Evolutionary conservation across 2,888 invertebrate species (phyloP).

Genomic region (Epirrita christyi): DNA sequence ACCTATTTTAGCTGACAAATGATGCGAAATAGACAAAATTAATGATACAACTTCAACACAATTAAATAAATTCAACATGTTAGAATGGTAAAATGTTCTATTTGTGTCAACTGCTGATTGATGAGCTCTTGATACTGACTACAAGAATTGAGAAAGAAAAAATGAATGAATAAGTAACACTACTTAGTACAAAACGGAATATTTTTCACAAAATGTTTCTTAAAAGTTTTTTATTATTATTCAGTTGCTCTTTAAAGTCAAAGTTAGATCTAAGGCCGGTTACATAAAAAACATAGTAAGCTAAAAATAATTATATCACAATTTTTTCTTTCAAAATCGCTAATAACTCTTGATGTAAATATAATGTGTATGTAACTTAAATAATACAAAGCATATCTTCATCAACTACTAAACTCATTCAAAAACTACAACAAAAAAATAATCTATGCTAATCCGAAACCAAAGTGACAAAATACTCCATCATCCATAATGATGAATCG

Average conservation of each 20-base stretch:
- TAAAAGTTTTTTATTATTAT: too few species aligned
- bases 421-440: constrained; percentile 26
- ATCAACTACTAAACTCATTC: neutral
- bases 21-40: constrained; percentile 45
- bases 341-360: too few species aligned
- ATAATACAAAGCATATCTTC: constrained; percentile 7
- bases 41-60: constrained; percentile 45
- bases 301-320: too few species aligned
- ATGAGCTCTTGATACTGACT: constrained; percentile 51
- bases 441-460: constrained; percentile 44
- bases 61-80: constrained; percentile 24
- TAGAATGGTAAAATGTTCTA: constrained; percentile 49
- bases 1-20: constrained; percentile 28
- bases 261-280: too few species aligned
- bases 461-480: constrained; percentile 52
- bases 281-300: too few species aligned
- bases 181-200: too few species aligned
- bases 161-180: too few species aligned
- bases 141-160: too few species aligned
- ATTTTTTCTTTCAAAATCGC: too few species aligned
- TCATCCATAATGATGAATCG: constrained; percentile 54
- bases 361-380: too few species aligned
- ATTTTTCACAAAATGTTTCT: too few species aligned
- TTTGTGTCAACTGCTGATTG: constrained; percentile 64
- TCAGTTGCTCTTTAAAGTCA: too few species aligned